Evolutionary conservation across 2,113 vertebrate species (phyloP), one percentile per base, ranked within the genome.

Genomic region (Rana temporaria): DNA sequence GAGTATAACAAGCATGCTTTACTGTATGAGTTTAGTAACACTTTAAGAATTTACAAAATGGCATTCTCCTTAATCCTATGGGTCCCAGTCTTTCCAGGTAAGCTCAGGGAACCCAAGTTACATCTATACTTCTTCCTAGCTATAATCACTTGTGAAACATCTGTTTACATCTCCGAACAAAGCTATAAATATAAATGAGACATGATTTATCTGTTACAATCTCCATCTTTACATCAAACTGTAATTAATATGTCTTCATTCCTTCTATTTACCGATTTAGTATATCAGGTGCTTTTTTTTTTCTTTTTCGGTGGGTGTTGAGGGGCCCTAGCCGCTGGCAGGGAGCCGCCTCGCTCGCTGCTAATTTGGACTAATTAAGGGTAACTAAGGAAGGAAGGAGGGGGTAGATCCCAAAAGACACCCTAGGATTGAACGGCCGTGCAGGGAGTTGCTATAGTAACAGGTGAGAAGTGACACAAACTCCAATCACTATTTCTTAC

Each of bases 351-450:
- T 74, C 52, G 60, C 52, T 32, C 5, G n/a, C 62, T 74, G 48
- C 52, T 82, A 82, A 74, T 82, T 65, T 82, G 60, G 80, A 74
- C 70, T 74, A 82, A 82, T 82, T 82, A 82, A 82, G 59, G 70
- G 80, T 57, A 82, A 82, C 70, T 73, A 82, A 66, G 70, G 52
- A 73, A 38, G 59, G 59, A 62, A 77, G 76, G 62, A 56, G 68
- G 79, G 34, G 22, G 38, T 42, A 19, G 19, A 66, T 56, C 26
- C 79, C 48, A 65, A 74, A 82, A 82, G 70, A 74, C 79, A 73
- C 70, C 69, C 69, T 57, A 74, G 79, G 59, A 53, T 72, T 34
- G 48, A 56, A 30, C 79, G 69, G 79, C 42, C 69, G 68, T 74
- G 69, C 38, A 66, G 48, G 38, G 69, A 65, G 70, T 82, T 82